Evolutionary conservation across 2,113 vertebrate genomes (phyloP).

Genomic region (Phaethon lepturus): DNA sequence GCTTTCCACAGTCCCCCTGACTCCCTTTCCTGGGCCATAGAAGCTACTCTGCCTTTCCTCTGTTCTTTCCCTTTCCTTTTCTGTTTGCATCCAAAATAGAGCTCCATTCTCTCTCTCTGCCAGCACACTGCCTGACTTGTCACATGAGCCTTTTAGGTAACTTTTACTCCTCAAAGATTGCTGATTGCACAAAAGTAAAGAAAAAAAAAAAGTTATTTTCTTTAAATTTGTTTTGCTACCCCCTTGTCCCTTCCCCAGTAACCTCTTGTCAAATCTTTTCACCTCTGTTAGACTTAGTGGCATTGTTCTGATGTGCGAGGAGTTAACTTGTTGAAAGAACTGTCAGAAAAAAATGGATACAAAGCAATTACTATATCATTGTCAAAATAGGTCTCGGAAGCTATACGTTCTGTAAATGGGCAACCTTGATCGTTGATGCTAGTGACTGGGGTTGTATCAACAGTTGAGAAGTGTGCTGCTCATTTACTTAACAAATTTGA

Average conservation of each 20-base stretch:
- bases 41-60: background rate
- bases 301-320: background rate
- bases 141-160: background rate
- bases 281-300: background rate
- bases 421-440: background rate
- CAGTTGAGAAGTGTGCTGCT: background rate
- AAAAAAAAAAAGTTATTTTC: background rate
- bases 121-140: background rate
- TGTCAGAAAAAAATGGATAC: background rate
- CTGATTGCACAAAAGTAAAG: background rate
- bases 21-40: background rate
- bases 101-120: background rate
- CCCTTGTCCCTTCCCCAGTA: background rate
- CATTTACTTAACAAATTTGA: background rate
- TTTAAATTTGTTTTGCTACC: background rate
- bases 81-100: background rate
- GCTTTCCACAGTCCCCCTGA: background rate
- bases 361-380: background rate
- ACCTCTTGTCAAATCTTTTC: background rate
- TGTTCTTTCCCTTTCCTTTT: background rate
- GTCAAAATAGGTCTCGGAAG: background rate
- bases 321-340: background rate
- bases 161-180: background rate
- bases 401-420: fast-evolving
- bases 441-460: background rate